phyloP scores from a whole-genome alignment of 2,797 vertebrate species.

The Adelosebastes latens region DNA sequence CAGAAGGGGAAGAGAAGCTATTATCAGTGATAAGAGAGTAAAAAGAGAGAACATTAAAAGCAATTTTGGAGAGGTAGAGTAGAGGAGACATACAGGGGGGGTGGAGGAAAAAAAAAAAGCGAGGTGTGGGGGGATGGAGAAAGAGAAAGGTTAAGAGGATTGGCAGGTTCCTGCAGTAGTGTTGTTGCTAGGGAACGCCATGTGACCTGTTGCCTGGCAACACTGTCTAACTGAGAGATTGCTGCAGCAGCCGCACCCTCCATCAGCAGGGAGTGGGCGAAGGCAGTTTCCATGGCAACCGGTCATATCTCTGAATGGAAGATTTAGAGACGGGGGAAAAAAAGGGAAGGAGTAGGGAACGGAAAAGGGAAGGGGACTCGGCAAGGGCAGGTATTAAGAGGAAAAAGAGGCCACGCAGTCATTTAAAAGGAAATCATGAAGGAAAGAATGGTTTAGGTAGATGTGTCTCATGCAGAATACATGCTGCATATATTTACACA shows the following conservation, averaged over 20 bases:
- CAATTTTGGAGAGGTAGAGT: slow-evolving; percentile 57
- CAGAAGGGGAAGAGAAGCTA: slow-evolving; percentile 48
- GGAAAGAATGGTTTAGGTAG: neutral
- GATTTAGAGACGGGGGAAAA: slow-evolving; percentile 58
- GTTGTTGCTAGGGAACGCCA: slow-evolving; percentile 87
- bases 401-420: neutral
- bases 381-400: slow-evolving; percentile 52
- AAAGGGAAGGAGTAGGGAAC: slow-evolving; percentile 24
- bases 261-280: slow-evolving; percentile 82
- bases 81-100: slow-evolving; percentile 45
- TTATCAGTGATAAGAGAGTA: slow-evolving; percentile 52
- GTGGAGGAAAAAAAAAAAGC: slow-evolving; percentile 26
- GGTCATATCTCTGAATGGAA: slow-evolving; percentile 77
- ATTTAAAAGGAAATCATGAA: slow-evolving; percentile 7
- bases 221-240: slow-evolving; percentile 82
- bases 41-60: slow-evolving; percentile 55
- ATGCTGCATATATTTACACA: slow-evolving; percentile 10
- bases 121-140: slow-evolving; percentile 75
- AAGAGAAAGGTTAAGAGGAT: slow-evolving; percentile 82
- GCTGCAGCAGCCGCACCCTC: slow-evolving; percentile 84
- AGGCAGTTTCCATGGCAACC: slow-evolving; percentile 85
- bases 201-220: slow-evolving; percentile 86
- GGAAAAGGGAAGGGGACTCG: slow-evolving; percentile 23
- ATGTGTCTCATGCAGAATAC: slow-evolving; percentile 25
- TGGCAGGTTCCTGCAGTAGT: slow-evolving; percentile 85